These are phyloP conservation scores for Scotopteryx bipunctaria DNA, from an alignment of 2,888 invertebrate genomes.

Conservation along the genomic window DNA sequence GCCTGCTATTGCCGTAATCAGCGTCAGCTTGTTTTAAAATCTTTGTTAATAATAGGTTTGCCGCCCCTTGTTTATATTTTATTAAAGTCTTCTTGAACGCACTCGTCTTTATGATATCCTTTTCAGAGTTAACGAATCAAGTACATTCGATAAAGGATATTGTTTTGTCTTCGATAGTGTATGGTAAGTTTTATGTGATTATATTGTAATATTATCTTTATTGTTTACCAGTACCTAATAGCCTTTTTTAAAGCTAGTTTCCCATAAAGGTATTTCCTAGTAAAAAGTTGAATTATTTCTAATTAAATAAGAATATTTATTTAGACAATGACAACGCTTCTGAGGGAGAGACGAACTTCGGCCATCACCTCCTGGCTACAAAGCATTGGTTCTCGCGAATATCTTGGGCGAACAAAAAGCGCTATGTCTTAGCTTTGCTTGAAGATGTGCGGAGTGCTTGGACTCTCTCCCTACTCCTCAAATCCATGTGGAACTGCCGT, in stretches of 20 bases:
- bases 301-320: too few species aligned
- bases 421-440: conserved; percentile 57
- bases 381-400: conserved; percentile 68
- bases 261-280: too few species aligned
- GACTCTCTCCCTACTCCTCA: conserved; percentile 67
- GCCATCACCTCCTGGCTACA: conserved; percentile 55
- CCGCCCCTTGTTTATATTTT: too few species aligned
- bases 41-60: neutral
- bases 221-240: too few species aligned
- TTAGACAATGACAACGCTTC: conserved; percentile 41
- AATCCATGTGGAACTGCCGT: conserved; percentile 71
- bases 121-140: conserved; percentile 62
- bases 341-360: conserved; percentile 49
- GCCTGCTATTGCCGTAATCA: too few species aligned
- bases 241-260: too few species aligned
- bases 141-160: conserved; percentile 64
- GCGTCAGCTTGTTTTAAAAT: too few species aligned
- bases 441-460: conserved; percentile 61
- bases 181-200: conserved; percentile 49
- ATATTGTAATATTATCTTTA: neutral
- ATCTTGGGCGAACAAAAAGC: conserved; percentile 66
- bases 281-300: too few species aligned
- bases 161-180: conserved; percentile 64
- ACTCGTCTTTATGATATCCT: conserved; percentile 39
- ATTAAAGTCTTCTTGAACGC: too few species aligned